Percentiles rank a stretch among this genome's conserved stretches.
Evolutionary conservation across 2,113 vertebrate genomes (phyloP).

Genomic region (Hippocampus mohnikei): DNA sequence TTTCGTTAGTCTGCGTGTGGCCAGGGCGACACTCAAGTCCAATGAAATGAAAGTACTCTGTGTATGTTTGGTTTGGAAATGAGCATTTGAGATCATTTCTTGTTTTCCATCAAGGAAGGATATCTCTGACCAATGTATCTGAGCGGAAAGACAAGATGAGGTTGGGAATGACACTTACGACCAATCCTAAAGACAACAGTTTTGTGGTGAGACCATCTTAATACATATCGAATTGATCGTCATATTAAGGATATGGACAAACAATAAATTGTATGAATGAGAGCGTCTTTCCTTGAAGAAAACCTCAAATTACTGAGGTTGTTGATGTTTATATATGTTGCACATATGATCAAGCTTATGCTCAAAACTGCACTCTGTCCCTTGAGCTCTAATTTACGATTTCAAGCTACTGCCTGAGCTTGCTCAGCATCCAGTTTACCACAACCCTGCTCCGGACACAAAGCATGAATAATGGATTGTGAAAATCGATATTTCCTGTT

Average conservation of each 20-base stretch:
- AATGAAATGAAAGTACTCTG: slow-evolving; percentile 40
- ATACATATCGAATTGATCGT: not conserved
- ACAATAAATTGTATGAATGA: not conserved
- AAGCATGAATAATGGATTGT: not conserved
- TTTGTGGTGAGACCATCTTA: slow-evolving; percentile 83
- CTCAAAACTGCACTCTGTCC: not conserved
- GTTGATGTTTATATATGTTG: not conserved
- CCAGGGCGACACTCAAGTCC: slow-evolving; percentile 52
- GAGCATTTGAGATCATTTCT: slow-evolving; percentile 28
- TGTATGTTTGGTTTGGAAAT: slow-evolving; percentile 10
- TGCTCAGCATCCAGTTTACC: not conserved
- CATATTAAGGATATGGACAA: not conserved
- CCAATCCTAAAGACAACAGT: slow-evolving; percentile 91
- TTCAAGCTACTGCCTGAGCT: not conserved
- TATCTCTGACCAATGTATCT: slow-evolving; percentile 94
- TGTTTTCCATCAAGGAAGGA: slow-evolving; percentile 80
- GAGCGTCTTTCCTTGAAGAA: slow-evolving; percentile 4
- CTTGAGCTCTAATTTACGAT: not conserved
- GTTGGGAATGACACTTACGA: slow-evolving; percentile 89
- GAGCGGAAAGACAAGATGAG: slow-evolving; percentile 98
- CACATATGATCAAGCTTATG: not conserved
- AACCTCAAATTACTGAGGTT: slow-evolving; percentile 4
- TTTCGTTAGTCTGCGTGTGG: slow-evolving; percentile 30
- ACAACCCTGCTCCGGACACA: not conserved
- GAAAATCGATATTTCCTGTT: not conserved